These are phyloP conservation scores for Paelopatides confundens DNA, from an alignment of 53 echinoderm and acorn worm genomes.

Conservation along the genomic window DNA sequence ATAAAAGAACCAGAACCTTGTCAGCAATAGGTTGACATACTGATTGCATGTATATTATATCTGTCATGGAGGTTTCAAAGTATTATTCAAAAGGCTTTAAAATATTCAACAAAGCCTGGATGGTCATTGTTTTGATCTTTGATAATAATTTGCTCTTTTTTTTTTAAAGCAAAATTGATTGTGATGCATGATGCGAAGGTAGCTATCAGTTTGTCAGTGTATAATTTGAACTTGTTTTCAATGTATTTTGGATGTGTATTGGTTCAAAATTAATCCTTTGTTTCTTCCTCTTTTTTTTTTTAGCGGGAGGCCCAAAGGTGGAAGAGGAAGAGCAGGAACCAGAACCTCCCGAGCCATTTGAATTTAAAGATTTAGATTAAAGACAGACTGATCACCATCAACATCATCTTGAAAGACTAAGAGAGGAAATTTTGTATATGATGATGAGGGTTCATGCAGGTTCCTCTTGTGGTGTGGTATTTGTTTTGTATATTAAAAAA, in stretches of 20 bases:
- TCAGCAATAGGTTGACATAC: no score
- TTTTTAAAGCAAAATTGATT: no score
- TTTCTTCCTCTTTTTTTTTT: conserved; percentile 5
- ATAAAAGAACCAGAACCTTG: no score
- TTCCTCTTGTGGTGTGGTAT: neutral
- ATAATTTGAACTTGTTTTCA: no score
- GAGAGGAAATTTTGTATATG: neutral
- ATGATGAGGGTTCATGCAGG: neutral
- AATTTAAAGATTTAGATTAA: conserved; percentile 79
- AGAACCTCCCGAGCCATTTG: conserved; percentile 97
- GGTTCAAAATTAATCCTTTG: no score
- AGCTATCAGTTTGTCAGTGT: neutral
- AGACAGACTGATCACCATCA: neutral
- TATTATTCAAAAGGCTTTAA: no score
- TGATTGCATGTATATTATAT: no score
- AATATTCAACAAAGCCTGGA: no score
- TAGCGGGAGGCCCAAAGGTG: conserved; percentile 93
- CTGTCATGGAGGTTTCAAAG: no score
- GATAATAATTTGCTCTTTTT: no score
- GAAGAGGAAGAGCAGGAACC: conserved; percentile 95
- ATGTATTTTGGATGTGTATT: no score
- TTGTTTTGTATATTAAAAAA: neutral
- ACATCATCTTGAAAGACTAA: neutral
- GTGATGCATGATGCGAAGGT: neutral
- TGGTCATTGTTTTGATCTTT: no score